Conservation (phyloP, 1,140 invertebrate genomes). For the Drosophila elegans region DNA sequence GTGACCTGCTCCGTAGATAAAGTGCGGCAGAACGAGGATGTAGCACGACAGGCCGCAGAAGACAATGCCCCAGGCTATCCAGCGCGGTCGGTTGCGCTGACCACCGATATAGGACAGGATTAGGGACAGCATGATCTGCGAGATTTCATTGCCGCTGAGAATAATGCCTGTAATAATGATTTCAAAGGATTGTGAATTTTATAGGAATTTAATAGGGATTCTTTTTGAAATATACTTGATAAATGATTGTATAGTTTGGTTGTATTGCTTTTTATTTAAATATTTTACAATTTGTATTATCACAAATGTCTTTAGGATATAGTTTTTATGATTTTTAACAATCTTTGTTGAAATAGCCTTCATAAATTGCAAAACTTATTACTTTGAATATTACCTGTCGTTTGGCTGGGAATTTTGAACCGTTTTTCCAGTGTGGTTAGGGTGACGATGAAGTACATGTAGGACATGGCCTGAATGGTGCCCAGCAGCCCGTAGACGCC, state of each 20-base stretch:
- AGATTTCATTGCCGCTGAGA: slow-evolving; percentile 90
- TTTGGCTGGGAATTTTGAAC: slow-evolving; percentile 90
- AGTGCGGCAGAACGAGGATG: slow-evolving; percentile 88
- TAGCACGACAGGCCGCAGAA: slow-evolving; percentile 88
- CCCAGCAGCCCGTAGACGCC: slow-evolving; percentile 88
- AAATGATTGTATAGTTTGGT: too few relatives aligned
- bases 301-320: too few relatives aligned
- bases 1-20: slow-evolving; percentile 88
- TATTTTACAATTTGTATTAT: too few relatives aligned
- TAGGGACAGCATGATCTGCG: slow-evolving; percentile 88
- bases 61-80: slow-evolving; percentile 88
- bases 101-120: slow-evolving; percentile 87
- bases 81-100: slow-evolving; percentile 87
- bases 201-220: too few relatives aligned
- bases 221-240: too few relatives aligned
- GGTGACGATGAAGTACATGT: slow-evolving; percentile 89
- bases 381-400: slow-evolving; percentile 86
- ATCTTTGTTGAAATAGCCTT: too few relatives aligned
- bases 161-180: slow-evolving; percentile 86
- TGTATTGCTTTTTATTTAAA: too few relatives aligned
- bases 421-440: slow-evolving; percentile 90
- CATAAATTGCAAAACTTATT: too few relatives aligned
- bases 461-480: slow-evolving; percentile 90
- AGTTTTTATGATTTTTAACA: too few relatives aligned
- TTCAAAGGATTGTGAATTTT: too few relatives aligned